Conservation (phyloP, 2,797 vertebrate species). For the Melanogrammus aeglefinus region DNA sequence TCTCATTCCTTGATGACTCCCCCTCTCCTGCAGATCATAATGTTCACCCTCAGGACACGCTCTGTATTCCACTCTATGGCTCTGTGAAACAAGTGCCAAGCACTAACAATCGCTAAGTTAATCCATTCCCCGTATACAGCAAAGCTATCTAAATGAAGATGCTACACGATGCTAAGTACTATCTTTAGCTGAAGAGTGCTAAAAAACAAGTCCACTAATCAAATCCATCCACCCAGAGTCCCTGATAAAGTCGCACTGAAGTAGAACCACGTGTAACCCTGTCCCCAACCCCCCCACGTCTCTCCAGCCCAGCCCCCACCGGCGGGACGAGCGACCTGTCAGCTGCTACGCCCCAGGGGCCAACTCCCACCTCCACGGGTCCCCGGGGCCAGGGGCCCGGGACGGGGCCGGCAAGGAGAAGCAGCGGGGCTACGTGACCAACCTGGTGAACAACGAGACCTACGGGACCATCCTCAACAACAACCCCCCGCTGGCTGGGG, state of each 20-base stretch:
- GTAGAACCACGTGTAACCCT: too few relatives aligned
- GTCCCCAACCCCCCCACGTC: not conserved
- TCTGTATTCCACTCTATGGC: not conserved
- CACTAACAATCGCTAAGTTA: too few relatives aligned
- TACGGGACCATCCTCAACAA: conserved; percentile 89
- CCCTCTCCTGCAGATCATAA: not conserved
- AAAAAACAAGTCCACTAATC: not conserved
- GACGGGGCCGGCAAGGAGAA: conserved; percentile 85
- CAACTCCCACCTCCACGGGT: conserved; percentile 65
- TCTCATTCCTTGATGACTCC: not conserved
- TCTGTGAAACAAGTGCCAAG: too few relatives aligned
- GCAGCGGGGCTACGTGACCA: conserved; percentile 85
- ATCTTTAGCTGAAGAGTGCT: not conserved
- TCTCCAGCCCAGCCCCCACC: conserved; percentile 89
- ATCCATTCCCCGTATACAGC: too few relatives aligned
- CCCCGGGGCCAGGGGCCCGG: conserved; percentile 69
- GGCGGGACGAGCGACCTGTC: conserved; percentile 92
- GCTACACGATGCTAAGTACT: too few relatives aligned
- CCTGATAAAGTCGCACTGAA: not conserved
- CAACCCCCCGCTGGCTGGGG: conserved; percentile 64
- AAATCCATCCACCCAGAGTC: not conserved
- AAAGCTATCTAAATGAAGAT: too few relatives aligned
- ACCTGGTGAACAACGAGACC: conserved; percentile 94
- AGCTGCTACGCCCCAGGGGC: conserved; percentile 87
- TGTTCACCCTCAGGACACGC: not conserved